phyloP scores from a whole-genome alignment of 2,113 vertebrate species.

The Colistium nudipinnis region DNA sequence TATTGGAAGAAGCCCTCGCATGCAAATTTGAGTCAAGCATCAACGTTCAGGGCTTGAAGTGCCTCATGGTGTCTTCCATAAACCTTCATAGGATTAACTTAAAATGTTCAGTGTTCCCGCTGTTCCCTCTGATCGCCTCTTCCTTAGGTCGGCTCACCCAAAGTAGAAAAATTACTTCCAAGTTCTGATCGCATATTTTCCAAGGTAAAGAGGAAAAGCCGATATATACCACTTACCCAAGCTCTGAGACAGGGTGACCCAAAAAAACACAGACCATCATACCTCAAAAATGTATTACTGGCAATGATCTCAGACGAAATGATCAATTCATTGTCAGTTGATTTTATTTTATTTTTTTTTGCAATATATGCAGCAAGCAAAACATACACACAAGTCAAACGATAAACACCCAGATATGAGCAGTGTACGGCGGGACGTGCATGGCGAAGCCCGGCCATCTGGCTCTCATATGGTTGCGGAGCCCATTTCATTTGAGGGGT shows the following conservation, averaged over 20 bases:
- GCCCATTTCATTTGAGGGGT: slow-evolving; percentile 45
- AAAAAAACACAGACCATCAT: slow-evolving; percentile 13
- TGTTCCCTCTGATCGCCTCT: slow-evolving; percentile 48
- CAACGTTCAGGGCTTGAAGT: slow-evolving; percentile 23
- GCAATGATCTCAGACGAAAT: neutral
- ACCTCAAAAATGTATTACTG: slow-evolving; percentile 1
- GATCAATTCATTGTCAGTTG: slow-evolving; percentile 3
- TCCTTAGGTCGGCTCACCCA: slow-evolving; percentile 28
- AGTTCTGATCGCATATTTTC: slow-evolving; percentile 23
- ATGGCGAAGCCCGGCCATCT: slow-evolving; percentile 47
- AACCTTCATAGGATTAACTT: slow-evolving; percentile 57
- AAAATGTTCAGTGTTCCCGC: slow-evolving; percentile 32
- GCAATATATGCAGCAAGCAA: slow-evolving; percentile 10
- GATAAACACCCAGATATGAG: slow-evolving; percentile 33
- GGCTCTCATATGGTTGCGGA: slow-evolving; percentile 45
- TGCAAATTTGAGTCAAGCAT: slow-evolving; percentile 60
- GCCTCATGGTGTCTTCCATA: slow-evolving; percentile 43
- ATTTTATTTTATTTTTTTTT: neutral
- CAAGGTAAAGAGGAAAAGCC: slow-evolving; percentile 31
- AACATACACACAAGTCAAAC: slow-evolving; percentile 28
- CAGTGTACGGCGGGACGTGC: slow-evolving; percentile 38
- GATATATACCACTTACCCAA: neutral
- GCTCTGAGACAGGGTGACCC: slow-evolving; percentile 9
- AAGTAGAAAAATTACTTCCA: slow-evolving; percentile 36
- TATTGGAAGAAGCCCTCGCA: slow-evolving; percentile 20